These are phyloP conservation scores for Ephialtes manifestator DNA, from an alignment of 2,888 invertebrate species.

Conservation along the genomic window DNA sequence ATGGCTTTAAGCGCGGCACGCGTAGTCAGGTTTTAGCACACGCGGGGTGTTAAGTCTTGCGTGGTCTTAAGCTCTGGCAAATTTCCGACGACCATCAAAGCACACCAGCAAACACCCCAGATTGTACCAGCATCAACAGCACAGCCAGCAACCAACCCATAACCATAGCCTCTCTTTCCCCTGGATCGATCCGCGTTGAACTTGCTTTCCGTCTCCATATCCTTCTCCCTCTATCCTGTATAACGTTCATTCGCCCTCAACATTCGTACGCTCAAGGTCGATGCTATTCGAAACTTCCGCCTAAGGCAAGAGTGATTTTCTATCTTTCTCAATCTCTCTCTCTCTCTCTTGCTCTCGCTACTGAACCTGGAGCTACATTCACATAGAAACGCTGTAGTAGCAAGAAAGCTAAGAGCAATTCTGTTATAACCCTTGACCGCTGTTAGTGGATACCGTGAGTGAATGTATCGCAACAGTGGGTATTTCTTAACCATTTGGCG, in stretches of 20 bases:
- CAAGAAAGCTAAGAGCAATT: neutral
- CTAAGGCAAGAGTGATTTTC: constrained; percentile 10
- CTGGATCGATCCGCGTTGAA: constrained; percentile 67
- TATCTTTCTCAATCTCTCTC: too few relatives aligned
- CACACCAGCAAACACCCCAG: neutral
- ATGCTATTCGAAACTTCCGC: constrained; percentile 38
- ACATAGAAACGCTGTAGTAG: neutral
- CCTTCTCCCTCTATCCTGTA: constrained; percentile 13
- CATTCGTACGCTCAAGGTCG: constrained; percentile 47
- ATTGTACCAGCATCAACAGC: neutral
- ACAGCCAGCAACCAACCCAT: constrained; percentile 6
- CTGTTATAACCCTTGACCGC: neutral
- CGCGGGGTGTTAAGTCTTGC: neutral
- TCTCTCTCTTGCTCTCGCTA: neutral
- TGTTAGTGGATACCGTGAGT: neutral
- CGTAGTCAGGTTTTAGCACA: neutral
- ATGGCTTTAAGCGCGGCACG: neutral
- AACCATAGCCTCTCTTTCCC: constrained; percentile 8
- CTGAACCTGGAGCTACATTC: neutral
- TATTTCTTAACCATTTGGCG: neutral
- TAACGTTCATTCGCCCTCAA: constrained; percentile 9
- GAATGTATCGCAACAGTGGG: neutral
- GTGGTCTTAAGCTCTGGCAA: neutral
- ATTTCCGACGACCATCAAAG: constrained; percentile 1
- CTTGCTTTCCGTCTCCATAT: constrained; percentile 11